Base-by-base conservation (phyloP, 2,888 invertebrate species). In the Proisotoma minuta region DNA sequence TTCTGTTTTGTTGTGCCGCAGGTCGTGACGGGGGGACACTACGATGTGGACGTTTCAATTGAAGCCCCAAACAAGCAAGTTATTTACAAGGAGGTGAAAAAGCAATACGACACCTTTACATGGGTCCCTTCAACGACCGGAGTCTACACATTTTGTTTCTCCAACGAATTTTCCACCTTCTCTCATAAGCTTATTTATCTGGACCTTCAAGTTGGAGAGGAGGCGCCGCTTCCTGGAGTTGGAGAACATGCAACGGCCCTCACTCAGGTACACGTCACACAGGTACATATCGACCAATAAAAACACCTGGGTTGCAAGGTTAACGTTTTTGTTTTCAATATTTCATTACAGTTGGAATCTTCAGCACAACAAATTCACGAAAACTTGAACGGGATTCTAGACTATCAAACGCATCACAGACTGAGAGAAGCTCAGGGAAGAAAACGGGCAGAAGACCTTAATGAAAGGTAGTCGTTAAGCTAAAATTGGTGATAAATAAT, bases 131-230 rank as follows among this genome's bases (percentile, higher is more conserved):
- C 86, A 68, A 77, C 82, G 40, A 73, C 84, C 74, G 95, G 95
- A 67, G 81, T 88, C 0, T 93, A 92, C 76, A 85, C 86, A 68
- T 89, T 89, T 12, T 97, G 99, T 80, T 99, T 99, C 79, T 95
- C 96, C 78, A 99, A 99, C 81, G 96, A 99, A 79, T 99, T 99
- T 78, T 98, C 98, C 52, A 97, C 98, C 59, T 97, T 98, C 79
- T 93, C 96, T 5, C 98, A 99, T 78, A 99, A 99, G 80, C 84
- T 97, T 70, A 93, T 99, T 24, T 99, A 98, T 79, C 92, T 99
- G 87, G 97, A 97, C 78, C 88, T 98, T 75, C 91, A 94, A 85
- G 91, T 94, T 27, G 96, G 96, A 2, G 93, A 95, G 20, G 94
- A 95, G 78, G 83, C 85, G 51, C 85, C 90, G 0, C 79, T 92